Evolutionary conservation across 2,888 invertebrate genomes (phyloP).

Genomic region (Chirona hameri): DNA sequence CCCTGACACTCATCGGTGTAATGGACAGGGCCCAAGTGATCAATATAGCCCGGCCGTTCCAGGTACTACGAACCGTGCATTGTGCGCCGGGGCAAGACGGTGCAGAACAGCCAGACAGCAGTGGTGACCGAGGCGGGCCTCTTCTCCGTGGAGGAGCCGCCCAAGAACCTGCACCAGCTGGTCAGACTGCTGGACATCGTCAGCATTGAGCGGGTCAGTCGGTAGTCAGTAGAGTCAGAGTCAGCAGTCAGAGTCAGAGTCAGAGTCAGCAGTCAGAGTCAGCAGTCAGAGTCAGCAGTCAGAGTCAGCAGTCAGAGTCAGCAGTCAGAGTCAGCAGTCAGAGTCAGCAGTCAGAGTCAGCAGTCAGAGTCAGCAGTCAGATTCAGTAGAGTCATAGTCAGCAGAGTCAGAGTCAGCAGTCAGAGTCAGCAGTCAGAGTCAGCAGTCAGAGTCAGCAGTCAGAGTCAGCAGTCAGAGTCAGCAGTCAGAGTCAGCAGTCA

Average conservation of each 20-base stretch:
- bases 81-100: not conserved
- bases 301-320: not conserved
- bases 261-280: no score
- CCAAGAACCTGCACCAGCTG: not conserved
- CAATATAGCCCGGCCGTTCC: not conserved
- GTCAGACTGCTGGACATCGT: not conserved
- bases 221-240: no score
- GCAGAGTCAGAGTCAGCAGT: not conserved
- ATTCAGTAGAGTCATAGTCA: no score
- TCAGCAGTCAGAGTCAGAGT: no score
- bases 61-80: slow-evolving; percentile 25
- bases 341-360: no score
- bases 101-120: not conserved
- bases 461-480: no score
- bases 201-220: slow-evolving; percentile 22
- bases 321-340: no score
- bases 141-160: slow-evolving; percentile 10
- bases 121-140: slow-evolving; percentile 1
- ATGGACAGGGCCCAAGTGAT: not conserved
- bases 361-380: no score
- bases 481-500: not conserved
- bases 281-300: no score
- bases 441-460: no score
- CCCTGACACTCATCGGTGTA: not conserved
- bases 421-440: not conserved